Evolutionary conservation across 2,797 vertebrate genomes (phyloP).

Genomic region (Micropoecilia bifurca): DNA sequence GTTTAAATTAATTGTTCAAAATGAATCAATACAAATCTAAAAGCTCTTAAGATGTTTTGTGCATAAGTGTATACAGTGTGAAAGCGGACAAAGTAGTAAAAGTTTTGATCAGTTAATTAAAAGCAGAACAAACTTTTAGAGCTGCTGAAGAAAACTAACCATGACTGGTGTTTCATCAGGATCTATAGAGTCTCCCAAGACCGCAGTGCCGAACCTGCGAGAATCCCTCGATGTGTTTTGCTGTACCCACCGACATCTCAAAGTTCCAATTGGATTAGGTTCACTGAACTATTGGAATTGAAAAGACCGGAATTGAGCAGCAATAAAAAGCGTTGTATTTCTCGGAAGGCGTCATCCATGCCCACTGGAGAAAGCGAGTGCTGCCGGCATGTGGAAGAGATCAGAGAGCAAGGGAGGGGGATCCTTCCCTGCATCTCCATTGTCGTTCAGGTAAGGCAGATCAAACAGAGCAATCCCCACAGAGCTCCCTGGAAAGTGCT

Average conservation of each 20-base stretch:
- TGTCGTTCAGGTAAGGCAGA: slow-evolving; percentile 76
- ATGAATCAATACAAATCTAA: not conserved
- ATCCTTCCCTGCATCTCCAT: slow-evolving; percentile 70
- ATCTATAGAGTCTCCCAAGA: slow-evolving; percentile 31
- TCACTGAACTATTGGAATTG: slow-evolving; percentile 55
- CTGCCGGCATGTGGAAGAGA: slow-evolving; percentile 60
- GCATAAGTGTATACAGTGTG: not conserved
- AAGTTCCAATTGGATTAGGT: slow-evolving; percentile 65
- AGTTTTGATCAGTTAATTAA: not conserved
- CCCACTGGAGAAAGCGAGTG: slow-evolving; percentile 56
- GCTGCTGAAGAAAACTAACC: slow-evolving; percentile 12
- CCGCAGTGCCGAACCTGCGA: slow-evolving; percentile 31
- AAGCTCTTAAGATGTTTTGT: not conserved
- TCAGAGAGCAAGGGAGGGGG: slow-evolving; percentile 58
- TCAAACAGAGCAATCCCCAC: slow-evolving; percentile 75
- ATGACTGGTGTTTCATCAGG: slow-evolving; percentile 23
- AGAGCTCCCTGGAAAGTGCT: slow-evolving; percentile 75
- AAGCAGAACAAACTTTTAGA: not conserved
- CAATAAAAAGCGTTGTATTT: slow-evolving; percentile 64
- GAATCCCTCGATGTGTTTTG: slow-evolving; percentile 33
- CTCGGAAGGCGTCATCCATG: slow-evolving; percentile 63
- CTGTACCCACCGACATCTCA: slow-evolving; percentile 50
- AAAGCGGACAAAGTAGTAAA: not conserved
- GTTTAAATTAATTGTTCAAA: not conserved
- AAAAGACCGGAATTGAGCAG: slow-evolving; percentile 55